Evolutionary conservation across 2,113 vertebrate species (phyloP).

Genomic region (Alethe castanea): DNA sequence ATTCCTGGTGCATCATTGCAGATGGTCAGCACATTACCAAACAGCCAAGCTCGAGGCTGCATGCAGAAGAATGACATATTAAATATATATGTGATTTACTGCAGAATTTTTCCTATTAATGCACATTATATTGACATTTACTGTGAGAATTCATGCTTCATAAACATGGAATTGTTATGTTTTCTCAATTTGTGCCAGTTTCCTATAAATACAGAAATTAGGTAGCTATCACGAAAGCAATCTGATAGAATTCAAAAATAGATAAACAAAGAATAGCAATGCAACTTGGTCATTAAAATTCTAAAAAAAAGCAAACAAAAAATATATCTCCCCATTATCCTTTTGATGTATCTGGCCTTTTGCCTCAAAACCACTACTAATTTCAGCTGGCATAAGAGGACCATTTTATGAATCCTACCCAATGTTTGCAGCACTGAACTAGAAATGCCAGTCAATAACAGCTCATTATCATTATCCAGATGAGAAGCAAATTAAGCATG

Average conservation of each 20-base stretch:
- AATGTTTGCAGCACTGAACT: slow-evolving; percentile 67
- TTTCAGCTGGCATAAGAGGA: slow-evolving; percentile 73
- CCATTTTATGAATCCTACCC: slow-evolving; percentile 70
- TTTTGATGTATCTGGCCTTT: slow-evolving; percentile 76
- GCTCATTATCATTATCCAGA: slow-evolving; percentile 70
- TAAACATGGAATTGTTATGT: slow-evolving; percentile 77
- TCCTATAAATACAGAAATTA: slow-evolving; percentile 78
- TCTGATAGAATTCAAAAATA: slow-evolving; percentile 77
- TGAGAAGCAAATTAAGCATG: slow-evolving; percentile 69
- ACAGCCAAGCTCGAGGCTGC: background rate
- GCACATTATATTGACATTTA: slow-evolving; percentile 69
- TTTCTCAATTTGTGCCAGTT: slow-evolving; percentile 73
- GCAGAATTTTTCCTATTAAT: slow-evolving; percentile 31
- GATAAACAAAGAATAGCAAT: slow-evolving; percentile 78
- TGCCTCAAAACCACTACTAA: slow-evolving; percentile 76
- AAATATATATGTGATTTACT: background rate
- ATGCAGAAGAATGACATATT: background rate
- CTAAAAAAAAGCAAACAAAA: slow-evolving; percentile 49
- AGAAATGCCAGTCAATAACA: slow-evolving; percentile 70
- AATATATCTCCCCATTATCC: slow-evolving; percentile 79
- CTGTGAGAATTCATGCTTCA: slow-evolving; percentile 74
- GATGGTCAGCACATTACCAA: background rate
- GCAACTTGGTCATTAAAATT: slow-evolving; percentile 77
- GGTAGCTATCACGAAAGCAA: slow-evolving; percentile 73
- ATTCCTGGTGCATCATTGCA: background rate